Percentiles rank a stretch among this genome's conserved stretches.
These are phyloP conservation scores for Eidolon helvum DNA, from an alignment of 2,113 vertebrate genomes.

Conservation along the genomic window DNA sequence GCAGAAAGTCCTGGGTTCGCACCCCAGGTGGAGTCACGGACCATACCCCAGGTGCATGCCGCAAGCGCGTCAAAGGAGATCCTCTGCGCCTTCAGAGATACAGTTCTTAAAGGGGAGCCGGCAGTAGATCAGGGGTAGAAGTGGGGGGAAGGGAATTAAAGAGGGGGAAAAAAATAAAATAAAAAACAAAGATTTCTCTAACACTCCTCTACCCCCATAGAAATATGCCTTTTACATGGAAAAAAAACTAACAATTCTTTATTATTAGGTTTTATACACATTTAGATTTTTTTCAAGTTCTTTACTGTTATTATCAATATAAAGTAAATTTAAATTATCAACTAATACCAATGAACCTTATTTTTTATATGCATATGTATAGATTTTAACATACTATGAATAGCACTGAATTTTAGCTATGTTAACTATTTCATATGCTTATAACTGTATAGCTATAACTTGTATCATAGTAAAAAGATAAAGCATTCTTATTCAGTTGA, in stretches of 20 bases:
- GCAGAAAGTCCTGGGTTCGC: no score
- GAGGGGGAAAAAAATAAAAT: no score
- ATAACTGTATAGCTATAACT: background rate
- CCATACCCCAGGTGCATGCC: no score
- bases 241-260: background rate
- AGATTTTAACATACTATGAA: background rate
- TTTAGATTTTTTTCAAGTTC: conserved; percentile 15
- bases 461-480: background rate
- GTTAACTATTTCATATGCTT: background rate
- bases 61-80: no score
- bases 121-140: no score
- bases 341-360: background rate
- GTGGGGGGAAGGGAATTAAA: no score
- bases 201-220: no score
- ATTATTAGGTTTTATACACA: background rate
- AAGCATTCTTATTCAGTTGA: conserved; percentile 2
- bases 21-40: no score
- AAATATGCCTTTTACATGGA: background rate
- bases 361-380: background rate
- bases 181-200: background rate
- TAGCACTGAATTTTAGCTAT: background rate
- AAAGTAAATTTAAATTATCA: background rate
- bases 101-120: no score
- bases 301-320: background rate
- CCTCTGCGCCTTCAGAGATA: no score